Evolutionary conservation across 2,113 vertebrate species (phyloP).

Genomic region (Aptenodytes forsteri): DNA sequence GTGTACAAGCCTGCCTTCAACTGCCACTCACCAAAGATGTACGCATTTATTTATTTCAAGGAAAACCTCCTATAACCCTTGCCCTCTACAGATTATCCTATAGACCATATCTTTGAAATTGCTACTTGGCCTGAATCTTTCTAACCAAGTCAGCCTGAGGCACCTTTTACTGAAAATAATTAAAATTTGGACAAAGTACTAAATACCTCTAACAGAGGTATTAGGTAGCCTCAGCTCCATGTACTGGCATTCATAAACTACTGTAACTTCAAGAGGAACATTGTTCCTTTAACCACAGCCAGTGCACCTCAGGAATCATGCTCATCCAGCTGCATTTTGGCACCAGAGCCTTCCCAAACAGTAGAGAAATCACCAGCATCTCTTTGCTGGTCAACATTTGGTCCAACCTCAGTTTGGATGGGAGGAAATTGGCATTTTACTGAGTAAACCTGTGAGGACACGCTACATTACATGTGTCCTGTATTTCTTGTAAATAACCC

Average conservation of each 20-base stretch:
- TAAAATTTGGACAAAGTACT: not conserved
- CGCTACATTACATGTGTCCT: rapidly evolving
- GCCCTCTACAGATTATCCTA: not conserved
- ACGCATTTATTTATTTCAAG: not conserved
- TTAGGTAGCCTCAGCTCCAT: not conserved
- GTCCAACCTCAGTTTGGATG: not conserved
- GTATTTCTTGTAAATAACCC: not conserved
- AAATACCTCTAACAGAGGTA: not conserved
- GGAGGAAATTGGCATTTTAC: not conserved
- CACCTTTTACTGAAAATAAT: not conserved
- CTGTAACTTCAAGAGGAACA: not conserved
- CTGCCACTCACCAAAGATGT: not conserved
- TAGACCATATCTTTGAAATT: not conserved
- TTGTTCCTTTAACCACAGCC: not conserved
- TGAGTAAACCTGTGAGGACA: not conserved
- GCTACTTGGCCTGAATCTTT: not conserved
- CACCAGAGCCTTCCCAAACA: not conserved
- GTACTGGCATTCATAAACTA: not conserved
- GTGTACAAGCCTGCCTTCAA: not conserved
- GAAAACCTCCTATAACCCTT: not conserved
- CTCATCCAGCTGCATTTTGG: not conserved
- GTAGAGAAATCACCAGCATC: not conserved
- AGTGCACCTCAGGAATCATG: rapidly evolving
- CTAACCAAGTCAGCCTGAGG: not conserved
- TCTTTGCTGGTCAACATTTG: not conserved